A percentile compares a stretch with the other conserved stretches of the same genome.
Conservation (phyloP, 2,888 invertebrate genomes). For the Synanthedon myopaeformis region DNA sequence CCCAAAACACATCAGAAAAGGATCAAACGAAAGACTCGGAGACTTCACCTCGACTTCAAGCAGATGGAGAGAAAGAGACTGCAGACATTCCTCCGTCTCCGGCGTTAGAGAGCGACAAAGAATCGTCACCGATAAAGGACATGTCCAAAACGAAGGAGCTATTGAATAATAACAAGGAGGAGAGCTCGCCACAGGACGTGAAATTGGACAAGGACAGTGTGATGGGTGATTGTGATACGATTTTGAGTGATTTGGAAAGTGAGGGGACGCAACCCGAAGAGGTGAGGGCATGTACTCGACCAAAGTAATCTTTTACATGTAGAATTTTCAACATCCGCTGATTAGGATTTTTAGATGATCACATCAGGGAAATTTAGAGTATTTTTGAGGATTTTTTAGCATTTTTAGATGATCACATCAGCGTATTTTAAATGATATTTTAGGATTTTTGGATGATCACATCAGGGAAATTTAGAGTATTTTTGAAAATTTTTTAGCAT, state of each 20-base stretch:
- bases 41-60: constrained; percentile 1
- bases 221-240: constrained; percentile 73
- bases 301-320: no score
- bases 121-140: constrained; percentile 45
- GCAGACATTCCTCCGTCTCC: constrained; percentile 26
- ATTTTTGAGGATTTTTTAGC: no score
- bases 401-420: no score
- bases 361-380: no score
- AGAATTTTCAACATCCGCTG: no score
- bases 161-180: constrained; percentile 59
- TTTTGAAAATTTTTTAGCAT: no score
- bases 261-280: constrained; percentile 90
- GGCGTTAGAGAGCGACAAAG: constrained; percentile 27
- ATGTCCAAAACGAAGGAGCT: constrained; percentile 41
- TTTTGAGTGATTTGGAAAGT: constrained; percentile 87
- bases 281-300: constrained; percentile 37
- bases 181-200: constrained; percentile 53
- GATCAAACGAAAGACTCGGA: constrained; percentile 21
- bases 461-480: no score
- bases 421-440: no score
- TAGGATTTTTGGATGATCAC: no score
- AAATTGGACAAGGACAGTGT: constrained; percentile 73
- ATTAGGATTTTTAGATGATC: no score
- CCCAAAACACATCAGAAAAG: constrained; percentile 18
- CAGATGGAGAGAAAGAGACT: constrained; percentile 5